phyloP scores from a whole-genome alignment of 2,797 vertebrate species.

The Gorsachius magnificus region DNA sequence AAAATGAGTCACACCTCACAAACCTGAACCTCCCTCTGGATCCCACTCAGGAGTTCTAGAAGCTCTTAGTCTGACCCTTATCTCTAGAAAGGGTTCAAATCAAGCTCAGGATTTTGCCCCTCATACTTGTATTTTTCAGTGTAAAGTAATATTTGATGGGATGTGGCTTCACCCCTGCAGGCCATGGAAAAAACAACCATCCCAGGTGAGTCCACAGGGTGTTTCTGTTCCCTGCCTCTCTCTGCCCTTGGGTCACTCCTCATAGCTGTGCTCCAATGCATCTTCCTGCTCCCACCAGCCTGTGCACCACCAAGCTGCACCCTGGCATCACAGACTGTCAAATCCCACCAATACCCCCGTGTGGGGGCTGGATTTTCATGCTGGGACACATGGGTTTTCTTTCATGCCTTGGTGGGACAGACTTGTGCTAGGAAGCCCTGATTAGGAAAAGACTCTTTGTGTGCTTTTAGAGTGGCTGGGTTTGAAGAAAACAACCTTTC shows the following conservation, averaged over 20 bases:
- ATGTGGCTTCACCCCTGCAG: background rate
- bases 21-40: background rate
- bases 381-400: accelerated
- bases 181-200: background rate
- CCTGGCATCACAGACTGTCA: background rate
- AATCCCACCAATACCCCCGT: background rate
- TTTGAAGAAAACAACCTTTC: background rate
- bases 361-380: background rate
- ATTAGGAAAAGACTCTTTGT: background rate
- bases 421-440: background rate
- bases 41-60: background rate
- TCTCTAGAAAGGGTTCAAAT: background rate
- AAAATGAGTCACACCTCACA: background rate
- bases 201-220: background rate
- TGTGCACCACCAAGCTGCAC: background rate
- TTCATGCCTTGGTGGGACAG: background rate
- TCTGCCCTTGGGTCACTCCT: background rate
- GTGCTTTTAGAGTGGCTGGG: background rate
- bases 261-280: background rate
- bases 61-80: background rate
- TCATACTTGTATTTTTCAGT: background rate
- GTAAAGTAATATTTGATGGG: background rate
- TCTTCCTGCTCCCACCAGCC: background rate
- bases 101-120: background rate
- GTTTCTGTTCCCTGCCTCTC: background rate